A percentile compares a stretch with the other conserved stretches of the same genome.
Conservation (phyloP, 92 coral and sea anemone genomes). For the Siderastrea siderea region DNA sequence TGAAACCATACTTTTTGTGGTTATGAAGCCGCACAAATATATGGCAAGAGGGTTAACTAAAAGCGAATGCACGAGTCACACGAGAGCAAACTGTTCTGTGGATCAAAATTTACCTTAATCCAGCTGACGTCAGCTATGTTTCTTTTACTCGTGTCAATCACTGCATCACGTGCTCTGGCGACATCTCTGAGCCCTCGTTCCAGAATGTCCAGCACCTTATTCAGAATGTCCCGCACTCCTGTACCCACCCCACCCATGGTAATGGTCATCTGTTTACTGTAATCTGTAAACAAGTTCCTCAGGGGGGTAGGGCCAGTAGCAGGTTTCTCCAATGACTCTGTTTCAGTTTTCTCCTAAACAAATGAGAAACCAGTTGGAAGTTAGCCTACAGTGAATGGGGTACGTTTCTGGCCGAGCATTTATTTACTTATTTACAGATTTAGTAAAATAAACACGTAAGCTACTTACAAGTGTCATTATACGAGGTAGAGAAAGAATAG, state of each 20-base stretch:
- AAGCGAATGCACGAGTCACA: too few relatives aligned
- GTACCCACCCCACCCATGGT: constrained; percentile 64
- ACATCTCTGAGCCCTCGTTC: constrained; percentile 78
- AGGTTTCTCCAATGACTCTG: constrained; percentile 45
- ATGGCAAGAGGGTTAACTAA: too few relatives aligned
- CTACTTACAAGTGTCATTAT: too few relatives aligned
- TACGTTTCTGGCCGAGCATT: background rate
- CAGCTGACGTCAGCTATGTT: constrained; percentile 79
- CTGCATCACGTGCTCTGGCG: constrained; percentile 80
- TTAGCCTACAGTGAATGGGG: background rate
- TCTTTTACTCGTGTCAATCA: constrained; percentile 60
- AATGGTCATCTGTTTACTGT: constrained; percentile 56
- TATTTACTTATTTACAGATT: too few relatives aligned
- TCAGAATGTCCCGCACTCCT: constrained; percentile 75
- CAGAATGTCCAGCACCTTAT: constrained; percentile 74
- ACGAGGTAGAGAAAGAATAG: too few relatives aligned
- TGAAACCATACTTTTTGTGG: too few relatives aligned
- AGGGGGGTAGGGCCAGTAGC: constrained; percentile 8
- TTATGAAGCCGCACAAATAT: too few relatives aligned
- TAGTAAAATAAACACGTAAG: too few relatives aligned
- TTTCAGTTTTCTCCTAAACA: constrained; percentile 43
- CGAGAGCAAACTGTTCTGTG: background rate
- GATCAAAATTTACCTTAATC: constrained; percentile 72
- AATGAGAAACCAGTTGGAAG: background rate
- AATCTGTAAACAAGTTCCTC: constrained; percentile 59